Base-by-base conservation (phyloP, 2,888 invertebrate genomes). In the Eudemis profundana region DNA sequence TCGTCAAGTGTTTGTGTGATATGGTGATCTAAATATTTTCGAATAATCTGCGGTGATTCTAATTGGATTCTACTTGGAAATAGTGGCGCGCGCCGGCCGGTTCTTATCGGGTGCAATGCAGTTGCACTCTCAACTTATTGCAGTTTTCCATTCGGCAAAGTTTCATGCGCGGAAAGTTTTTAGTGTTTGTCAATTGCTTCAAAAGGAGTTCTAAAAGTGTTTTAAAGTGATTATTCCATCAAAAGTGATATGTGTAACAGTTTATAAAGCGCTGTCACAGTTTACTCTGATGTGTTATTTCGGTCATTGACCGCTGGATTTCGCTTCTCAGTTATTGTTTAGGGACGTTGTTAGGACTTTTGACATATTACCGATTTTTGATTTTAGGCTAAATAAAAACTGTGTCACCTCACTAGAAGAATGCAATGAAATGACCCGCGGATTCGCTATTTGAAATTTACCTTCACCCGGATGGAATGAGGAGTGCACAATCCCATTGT, bases 111-210 rank as follows among this genome's bases (percentile, higher is more conserved):
- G 89, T 90, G 91, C 91, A 90, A 86, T 91, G 91, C 90, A 91
- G 90, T 92, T 93, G 92, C 93, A 93, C 86, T 92, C 86, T 87
- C 86, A 91, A 93, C 91, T 91, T 91, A 91, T 89, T 93, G 93
- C 93, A 93, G 87, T 93, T 91, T 90, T 89, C 89, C 87, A 90
- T 87, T 86, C 79, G 81, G 76, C 78, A 89, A 91, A 91, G 86
- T 91, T 91, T 86, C 83, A 84, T 85, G 85, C 87, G 88, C 86
- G 86, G 84, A 91, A 92, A 90, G 88, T 91, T 91, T 89, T 79
- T 84, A 81, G 87, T 89, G 89, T 76, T 82, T 77, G 70, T 83
- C 79, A 78, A 77, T 82, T 77, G 74, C 73, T 78, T 76, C 69
- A 76, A 77, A 80, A 81, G 82, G 81, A 87, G 46, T 81, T 83